Evolutionary conservation across 2,113 vertebrate genomes (phyloP), one percentile per base, ranked within the genome.

Genomic region (Solea senegalensis): DNA sequence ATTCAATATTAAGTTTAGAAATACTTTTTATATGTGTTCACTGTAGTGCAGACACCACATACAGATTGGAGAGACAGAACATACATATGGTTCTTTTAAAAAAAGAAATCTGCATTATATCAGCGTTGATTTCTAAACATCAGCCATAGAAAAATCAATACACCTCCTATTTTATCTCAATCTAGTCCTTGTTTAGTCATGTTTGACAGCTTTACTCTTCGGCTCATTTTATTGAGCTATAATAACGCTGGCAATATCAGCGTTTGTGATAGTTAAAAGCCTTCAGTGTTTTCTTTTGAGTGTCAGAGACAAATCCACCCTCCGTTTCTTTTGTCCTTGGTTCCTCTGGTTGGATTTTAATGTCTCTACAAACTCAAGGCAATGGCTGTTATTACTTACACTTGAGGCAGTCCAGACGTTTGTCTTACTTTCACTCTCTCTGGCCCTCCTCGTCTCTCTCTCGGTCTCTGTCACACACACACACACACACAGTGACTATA

Each of bases 361-460:
- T 67, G 78, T 74, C 74, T 58, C 14, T 21, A 28, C 16, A 74
- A 76, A 69, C 60, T 57, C 4, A 49, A 69, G 53, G 66, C 66
- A 41, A 21, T 14, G 4, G 80, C 70, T 87, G 82, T 69, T 83
- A 81, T 61, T 69, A 50, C 55, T 93, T 79, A 78, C 69, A 44
- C 67, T 53, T 76, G 80, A 90, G 49, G 50, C n/a, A 60, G 69
- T 68, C 69, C 89, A 86, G 83, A 67, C 66, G 21, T 78, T 53
- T 74, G 16, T 41, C 27, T 62, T 72, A 62, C 41, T 67, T 46
- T 34, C 5, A 6, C 34, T 34, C 34, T 34, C 34, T 34, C 34
- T 34, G 34, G 9, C 52, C 10, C 10, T 28, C 26, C 11, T 9
- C 26, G 7, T 39, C 2, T 44, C 60, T 40, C 40, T 55, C 28